Conservation (phyloP, 2,113 vertebrate species). For the Indri indri region DNA sequence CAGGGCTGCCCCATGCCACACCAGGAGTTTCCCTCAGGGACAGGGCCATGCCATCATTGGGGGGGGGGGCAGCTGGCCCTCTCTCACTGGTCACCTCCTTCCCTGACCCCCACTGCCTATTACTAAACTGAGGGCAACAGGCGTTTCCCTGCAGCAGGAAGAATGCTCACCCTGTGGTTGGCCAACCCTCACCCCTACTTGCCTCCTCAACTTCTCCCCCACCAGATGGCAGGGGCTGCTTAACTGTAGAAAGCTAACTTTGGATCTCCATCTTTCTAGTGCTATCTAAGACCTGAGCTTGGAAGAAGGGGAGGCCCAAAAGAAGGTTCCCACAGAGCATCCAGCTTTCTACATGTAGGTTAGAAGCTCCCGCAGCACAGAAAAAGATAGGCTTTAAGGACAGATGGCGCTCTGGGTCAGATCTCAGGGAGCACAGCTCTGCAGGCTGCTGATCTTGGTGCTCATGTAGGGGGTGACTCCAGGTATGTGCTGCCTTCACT, state of each 20-base stretch:
- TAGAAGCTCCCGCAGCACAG: background rate
- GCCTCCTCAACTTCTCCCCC: background rate
- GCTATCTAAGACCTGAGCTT: background rate
- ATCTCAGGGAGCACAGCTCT: no score
- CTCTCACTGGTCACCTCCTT: background rate
- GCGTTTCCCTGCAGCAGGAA: background rate
- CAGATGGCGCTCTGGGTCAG: background rate
- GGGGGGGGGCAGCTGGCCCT: no score
- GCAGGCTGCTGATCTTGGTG: background rate
- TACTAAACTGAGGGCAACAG: background rate
- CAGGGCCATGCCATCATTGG: background rate
- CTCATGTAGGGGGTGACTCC: background rate
- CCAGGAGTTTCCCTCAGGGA: background rate
- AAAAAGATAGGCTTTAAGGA: background rate
- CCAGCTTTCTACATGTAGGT: no score
- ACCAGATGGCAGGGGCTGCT: background rate
- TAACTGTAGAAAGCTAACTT: no score
- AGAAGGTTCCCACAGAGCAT: no score
- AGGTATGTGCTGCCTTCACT: background rate
- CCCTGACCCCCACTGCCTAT: no score
- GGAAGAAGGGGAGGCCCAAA: background rate
- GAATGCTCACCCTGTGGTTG: background rate
- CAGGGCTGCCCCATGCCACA: background rate
- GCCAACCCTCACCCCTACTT: background rate
- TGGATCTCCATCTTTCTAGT: background rate